Conservation (phyloP, 2,797 vertebrate genomes). For the Pachyuromys duprasi region DNA sequence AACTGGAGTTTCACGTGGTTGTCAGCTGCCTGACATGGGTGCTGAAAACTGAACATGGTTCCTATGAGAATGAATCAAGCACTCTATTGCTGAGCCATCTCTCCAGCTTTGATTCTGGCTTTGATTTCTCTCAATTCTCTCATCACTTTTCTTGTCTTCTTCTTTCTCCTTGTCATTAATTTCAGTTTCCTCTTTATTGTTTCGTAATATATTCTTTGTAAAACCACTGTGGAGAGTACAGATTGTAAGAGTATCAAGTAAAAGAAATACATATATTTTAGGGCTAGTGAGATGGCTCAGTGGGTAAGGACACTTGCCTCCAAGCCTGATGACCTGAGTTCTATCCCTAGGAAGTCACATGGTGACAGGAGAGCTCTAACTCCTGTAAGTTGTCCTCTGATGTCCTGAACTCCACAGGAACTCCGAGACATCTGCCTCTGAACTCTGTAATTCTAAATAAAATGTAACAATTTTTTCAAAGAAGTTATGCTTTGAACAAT, state of each 20-base stretch:
- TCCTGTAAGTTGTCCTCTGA: not conserved
- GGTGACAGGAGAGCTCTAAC: not conserved
- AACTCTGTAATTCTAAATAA: not conserved
- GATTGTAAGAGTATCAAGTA: not conserved
- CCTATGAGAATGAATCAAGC: no score
- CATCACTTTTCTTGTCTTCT: not conserved
- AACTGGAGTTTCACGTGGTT: not conserved
- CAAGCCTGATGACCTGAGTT: not conserved
- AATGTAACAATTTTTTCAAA: not conserved
- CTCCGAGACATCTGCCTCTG: not conserved
- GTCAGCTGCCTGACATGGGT: not conserved
- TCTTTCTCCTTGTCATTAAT: not conserved
- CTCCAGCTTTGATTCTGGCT: no score
- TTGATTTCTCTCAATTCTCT: not conserved
- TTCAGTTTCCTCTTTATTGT: not conserved
- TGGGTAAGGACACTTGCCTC: not conserved
- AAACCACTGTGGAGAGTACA: not conserved
- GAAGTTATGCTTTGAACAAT: not conserved
- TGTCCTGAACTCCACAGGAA: not conserved
- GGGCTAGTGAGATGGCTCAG: not conserved
- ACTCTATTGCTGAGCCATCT: not conserved
- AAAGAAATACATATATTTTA: not conserved
- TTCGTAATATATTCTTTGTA: not conserved
- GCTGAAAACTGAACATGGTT: not conserved
- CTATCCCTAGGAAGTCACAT: no score